These are phyloP conservation scores for Tympanoctomys barrerae DNA, from an alignment of 2,797 vertebrate species.

Conservation along the genomic window DNA sequence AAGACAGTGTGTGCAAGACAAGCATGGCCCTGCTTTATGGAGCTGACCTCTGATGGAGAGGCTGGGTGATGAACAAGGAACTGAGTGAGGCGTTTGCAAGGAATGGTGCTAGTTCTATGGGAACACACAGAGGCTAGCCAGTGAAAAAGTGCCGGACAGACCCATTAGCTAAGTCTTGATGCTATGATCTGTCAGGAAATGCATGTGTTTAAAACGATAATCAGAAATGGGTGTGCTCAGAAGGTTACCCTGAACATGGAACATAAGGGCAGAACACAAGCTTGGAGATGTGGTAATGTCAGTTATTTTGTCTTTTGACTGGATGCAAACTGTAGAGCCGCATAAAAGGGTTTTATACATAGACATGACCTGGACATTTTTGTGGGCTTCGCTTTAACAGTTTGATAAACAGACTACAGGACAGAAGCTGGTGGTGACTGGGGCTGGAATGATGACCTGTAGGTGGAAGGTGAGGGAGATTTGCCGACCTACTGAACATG, in stretches of 20 bases:
- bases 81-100: rapidly evolving
- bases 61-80: not conserved
- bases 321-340: not conserved
- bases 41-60: not conserved
- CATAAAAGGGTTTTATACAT: not conserved
- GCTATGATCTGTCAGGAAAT: not conserved
- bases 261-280: not conserved
- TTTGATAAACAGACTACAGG: not conserved
- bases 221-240: not conserved
- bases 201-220: not conserved
- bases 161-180: not conserved
- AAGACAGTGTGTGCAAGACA: not conserved
- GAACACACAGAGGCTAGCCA: not conserved
- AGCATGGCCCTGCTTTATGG: not conserved
- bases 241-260: not conserved
- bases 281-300: not conserved
- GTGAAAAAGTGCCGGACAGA: not conserved
- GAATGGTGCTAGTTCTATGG: not conserved
- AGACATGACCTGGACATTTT: not conserved
- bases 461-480: not conserved
- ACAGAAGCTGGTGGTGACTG: not conserved
- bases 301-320: not conserved
- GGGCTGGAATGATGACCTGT: not conserved
- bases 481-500: no score
- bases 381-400: not conserved